phyloP scores from a whole-genome alignment of 2,113 vertebrate genomes.

The Phalacrocorax pelagicus region DNA sequence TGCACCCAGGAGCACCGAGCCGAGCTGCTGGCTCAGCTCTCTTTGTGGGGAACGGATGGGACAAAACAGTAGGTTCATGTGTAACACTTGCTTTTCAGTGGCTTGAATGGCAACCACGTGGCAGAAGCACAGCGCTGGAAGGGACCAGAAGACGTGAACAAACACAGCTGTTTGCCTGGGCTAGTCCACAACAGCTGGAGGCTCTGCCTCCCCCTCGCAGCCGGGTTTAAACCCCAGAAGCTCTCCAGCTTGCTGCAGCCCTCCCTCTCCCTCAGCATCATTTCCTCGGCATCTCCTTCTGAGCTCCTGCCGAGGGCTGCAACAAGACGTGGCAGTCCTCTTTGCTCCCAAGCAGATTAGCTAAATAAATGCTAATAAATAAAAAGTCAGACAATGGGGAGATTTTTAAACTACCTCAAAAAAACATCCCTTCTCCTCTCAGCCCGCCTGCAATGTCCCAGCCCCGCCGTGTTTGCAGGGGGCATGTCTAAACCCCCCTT shows the following conservation, averaged over 20 bases:
- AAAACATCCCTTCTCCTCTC: background rate
- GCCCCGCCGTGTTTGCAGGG: background rate
- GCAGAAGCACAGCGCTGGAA: background rate
- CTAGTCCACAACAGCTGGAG: background rate
- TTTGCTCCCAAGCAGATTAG: background rate
- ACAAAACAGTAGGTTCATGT: fast-evolving
- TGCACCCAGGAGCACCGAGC: background rate
- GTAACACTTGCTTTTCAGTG: background rate
- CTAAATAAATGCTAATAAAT: background rate
- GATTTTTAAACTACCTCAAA: background rate
- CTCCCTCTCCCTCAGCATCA: background rate
- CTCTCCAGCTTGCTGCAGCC: background rate
- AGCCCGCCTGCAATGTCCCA: background rate
- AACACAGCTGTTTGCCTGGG: background rate
- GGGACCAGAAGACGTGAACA: background rate
- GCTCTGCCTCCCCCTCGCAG: background rate
- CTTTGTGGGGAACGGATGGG: background rate
- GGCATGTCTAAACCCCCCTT: no score
- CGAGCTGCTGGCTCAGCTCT: background rate
- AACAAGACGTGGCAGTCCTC: fast-evolving
- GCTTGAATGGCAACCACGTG: fast-evolving
- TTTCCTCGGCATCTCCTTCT: background rate
- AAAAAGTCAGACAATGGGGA: background rate
- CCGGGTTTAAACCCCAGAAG: background rate
- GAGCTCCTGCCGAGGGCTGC: background rate